Conservation (phyloP, 2,888 invertebrate species). For the Ormyrus nitidulus region DNA sequence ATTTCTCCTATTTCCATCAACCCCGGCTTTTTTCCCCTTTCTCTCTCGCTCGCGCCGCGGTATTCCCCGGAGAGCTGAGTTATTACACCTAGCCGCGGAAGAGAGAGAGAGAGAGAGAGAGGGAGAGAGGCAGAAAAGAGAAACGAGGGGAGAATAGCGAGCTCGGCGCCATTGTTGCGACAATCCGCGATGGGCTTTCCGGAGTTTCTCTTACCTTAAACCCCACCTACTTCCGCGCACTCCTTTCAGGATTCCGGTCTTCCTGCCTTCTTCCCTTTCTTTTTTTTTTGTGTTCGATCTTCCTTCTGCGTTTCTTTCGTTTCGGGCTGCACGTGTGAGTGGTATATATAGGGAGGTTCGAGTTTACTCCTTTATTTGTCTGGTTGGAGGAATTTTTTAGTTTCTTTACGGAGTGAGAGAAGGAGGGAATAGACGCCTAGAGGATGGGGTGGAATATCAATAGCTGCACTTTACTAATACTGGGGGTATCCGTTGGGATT, state of each 20-base stretch:
- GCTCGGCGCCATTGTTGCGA: slow-evolving; percentile 51
- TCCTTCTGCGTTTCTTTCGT: slow-evolving; percentile 1
- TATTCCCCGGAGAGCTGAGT: slow-evolving; percentile 60
- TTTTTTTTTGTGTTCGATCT: neutral
- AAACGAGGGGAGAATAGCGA: slow-evolving; percentile 26
- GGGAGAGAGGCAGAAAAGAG: slow-evolving; percentile 13
- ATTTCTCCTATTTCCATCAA: too few species aligned
- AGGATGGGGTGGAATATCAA: too few species aligned
- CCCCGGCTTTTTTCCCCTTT: too few species aligned
- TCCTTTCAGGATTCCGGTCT: neutral
- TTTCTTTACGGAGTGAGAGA: too few species aligned
- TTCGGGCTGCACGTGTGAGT: neutral
- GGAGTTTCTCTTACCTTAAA: slow-evolving; percentile 51
- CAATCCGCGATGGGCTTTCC: slow-evolving; percentile 51
- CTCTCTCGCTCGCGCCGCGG: neutral
- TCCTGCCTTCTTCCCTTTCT: slow-evolving; percentile 4
- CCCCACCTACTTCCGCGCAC: neutral
- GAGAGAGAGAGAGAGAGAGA: neutral
- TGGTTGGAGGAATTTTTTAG: too few species aligned
- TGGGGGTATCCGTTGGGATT: too few species aligned
- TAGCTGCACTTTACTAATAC: too few species aligned
- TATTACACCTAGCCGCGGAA: slow-evolving; percentile 59
- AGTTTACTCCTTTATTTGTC: too few species aligned
- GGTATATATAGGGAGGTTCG: too few species aligned
- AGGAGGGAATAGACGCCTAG: too few species aligned